A percentile compares a stretch with the other conserved stretches of the same genome.
Conservation (phyloP, 1,140 invertebrate genomes). For the Achatina immaculata region DNA sequence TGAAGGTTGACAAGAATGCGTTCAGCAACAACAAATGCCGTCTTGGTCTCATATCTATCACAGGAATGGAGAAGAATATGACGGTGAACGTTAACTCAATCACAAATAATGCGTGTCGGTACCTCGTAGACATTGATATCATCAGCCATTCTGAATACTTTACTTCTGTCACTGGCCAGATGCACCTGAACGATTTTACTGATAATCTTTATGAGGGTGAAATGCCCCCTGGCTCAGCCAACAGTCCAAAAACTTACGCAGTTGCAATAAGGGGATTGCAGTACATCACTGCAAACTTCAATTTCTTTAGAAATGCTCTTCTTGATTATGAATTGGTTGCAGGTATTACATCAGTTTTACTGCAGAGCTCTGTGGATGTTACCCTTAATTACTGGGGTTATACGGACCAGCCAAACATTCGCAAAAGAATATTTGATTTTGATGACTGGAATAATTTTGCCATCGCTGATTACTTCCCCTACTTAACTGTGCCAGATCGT, state of each 20-base stretch:
- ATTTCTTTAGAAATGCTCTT: conserved; percentile 88
- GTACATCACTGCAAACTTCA: conserved; percentile 90
- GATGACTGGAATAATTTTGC: conserved; percentile 99
- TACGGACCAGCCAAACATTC: conserved; percentile 79
- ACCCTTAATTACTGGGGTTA: conserved; percentile 96
- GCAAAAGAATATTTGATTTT: conserved; percentile 95
- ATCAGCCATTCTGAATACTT: conserved; percentile 95
- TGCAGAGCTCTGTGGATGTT: conserved; percentile 90
- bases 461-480: conserved; percentile 90
- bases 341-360: conserved; percentile 78
- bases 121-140: conserved; percentile 89
- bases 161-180: conserved; percentile 84
- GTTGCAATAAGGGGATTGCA: conserved; percentile 95
- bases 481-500: conserved; percentile 74
- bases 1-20: conserved; percentile 83
- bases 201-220: conserved; percentile 74
- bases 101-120: conserved; percentile 81
- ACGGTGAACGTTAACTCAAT: conserved; percentile 82
- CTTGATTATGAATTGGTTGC: conserved; percentile 93
- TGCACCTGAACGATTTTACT: conserved; percentile 84
- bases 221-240: conserved; percentile 42
- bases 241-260: conserved; percentile 76
- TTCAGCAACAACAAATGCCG: conserved; percentile 90
- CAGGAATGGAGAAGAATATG: conserved; percentile 97
- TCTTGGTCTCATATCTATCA: conserved; percentile 85